These are phyloP conservation scores for Eudemis profundana DNA, from an alignment of 2,888 invertebrate species.

Conservation along the genomic window DNA sequence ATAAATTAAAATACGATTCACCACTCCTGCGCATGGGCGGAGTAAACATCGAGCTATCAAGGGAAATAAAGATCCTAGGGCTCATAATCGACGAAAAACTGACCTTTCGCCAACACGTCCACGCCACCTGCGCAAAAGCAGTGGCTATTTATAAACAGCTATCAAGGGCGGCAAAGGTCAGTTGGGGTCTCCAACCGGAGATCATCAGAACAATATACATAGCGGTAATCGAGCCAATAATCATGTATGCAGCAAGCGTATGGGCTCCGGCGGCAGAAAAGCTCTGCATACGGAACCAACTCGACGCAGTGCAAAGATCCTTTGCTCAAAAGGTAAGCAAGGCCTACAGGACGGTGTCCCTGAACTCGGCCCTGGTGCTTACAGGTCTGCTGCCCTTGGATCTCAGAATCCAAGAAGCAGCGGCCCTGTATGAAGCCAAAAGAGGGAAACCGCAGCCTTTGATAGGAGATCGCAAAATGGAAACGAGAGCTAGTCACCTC, in stretches of 20 bases:
- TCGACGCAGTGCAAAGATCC: background rate
- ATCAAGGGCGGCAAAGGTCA: background rate
- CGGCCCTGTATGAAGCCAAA: constrained; percentile 14
- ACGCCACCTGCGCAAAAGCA: background rate
- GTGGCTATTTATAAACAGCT: background rate
- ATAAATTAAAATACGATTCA: background rate
- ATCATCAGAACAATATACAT: background rate
- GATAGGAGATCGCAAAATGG: constrained; percentile 24
- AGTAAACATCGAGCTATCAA: background rate
- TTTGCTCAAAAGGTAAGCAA: constrained; percentile 4
- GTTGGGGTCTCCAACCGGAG: background rate
- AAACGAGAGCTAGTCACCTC: background rate
- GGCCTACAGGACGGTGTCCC: background rate
- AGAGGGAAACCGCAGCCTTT: constrained; percentile 11
- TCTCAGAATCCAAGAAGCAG: background rate
- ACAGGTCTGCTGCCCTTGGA: constrained; percentile 30
- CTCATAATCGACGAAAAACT: background rate
- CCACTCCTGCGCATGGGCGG: background rate
- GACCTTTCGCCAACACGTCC: background rate
- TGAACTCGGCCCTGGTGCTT: background rate
- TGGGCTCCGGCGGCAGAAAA: background rate
- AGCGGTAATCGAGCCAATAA: background rate
- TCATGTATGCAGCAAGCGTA: background rate
- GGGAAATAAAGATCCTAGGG: background rate
- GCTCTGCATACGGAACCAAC: background rate